Percentiles rank a stretch among this genome's conserved stretches.
Evolutionary conservation across 2,797 vertebrate species (phyloP).

Genomic region (Chaenodraco wilsoni): DNA sequence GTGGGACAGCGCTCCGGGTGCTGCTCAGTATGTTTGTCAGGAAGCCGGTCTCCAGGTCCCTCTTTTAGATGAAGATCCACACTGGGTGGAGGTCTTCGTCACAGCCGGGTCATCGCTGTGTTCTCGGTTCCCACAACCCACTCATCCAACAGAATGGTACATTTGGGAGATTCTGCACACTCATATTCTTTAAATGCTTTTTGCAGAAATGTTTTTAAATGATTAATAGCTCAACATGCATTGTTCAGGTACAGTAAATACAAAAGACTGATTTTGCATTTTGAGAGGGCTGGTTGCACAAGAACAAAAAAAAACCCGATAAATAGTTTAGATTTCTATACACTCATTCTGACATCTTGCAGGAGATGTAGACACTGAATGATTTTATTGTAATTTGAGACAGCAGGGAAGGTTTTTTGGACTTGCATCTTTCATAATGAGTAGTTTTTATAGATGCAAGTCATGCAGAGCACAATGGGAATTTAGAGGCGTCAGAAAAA

Average conservation of each 20-base stretch:
- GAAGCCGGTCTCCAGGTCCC: constrained; percentile 14
- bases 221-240: background rate
- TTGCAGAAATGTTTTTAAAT: background rate
- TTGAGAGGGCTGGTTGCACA: no score
- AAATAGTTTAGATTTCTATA: no score
- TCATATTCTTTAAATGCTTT: background rate
- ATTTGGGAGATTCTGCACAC: background rate
- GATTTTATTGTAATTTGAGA: no score
- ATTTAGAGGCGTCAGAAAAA: no score
- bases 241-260: background rate
- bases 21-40: constrained; percentile 35
- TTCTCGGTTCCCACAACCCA: background rate
- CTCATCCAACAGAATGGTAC: background rate
- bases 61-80: constrained; percentile 9
- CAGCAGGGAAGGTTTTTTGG: no score
- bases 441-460: no score
- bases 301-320: no score
- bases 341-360: no score
- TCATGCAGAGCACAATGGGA: no score
- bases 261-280: background rate
- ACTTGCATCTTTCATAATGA: no score
- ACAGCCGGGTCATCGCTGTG: background rate
- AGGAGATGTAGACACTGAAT: no score
- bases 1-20: background rate
- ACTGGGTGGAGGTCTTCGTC: background rate